Percentiles rank a stretch among this genome's conserved stretches.
phyloP scores from a whole-genome alignment of 1,140 invertebrate genomes.

The Bombus pyrosoma region DNA sequence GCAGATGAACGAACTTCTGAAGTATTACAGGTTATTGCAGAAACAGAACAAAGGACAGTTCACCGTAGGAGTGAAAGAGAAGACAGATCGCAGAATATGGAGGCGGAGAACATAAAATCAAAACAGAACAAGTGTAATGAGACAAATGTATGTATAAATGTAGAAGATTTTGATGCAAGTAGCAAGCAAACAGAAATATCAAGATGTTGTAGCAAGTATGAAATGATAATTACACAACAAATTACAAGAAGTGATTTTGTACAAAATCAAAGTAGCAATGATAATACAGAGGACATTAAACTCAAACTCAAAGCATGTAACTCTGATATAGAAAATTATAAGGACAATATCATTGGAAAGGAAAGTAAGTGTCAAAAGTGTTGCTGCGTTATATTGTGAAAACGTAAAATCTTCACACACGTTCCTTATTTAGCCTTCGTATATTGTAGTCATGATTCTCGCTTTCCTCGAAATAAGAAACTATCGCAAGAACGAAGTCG shows the following conservation, averaged over 20 bases:
- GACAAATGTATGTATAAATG: neutral
- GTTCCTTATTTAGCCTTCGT: conserved; percentile 55
- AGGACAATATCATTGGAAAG: conserved; percentile 69
- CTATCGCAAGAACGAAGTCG: neutral
- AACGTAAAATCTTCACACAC: neutral
- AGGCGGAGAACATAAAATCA: neutral
- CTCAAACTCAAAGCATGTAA: conserved; percentile 68
- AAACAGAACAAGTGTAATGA: neutral
- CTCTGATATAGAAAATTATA: conserved; percentile 71
- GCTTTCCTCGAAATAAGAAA: neutral
- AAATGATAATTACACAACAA: conserved; percentile 53
- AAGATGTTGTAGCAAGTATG: conserved; percentile 56
- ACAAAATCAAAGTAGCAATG: conserved; percentile 71
- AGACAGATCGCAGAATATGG: neutral
- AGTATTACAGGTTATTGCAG: neutral
- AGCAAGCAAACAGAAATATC: conserved; percentile 59
- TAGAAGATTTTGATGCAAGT: neutral
- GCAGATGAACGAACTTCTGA: neutral
- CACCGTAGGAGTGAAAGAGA: neutral
- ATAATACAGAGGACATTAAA: conserved; percentile 60
- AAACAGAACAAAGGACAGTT: neutral
- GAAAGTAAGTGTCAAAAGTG: conserved; percentile 73
- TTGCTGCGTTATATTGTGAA: conserved; percentile 75
- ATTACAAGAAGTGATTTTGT: conserved; percentile 72
- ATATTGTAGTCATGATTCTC: conserved; percentile 14